Conservation (phyloP, 2,888 invertebrate genomes). For the Automeris io region DNA sequence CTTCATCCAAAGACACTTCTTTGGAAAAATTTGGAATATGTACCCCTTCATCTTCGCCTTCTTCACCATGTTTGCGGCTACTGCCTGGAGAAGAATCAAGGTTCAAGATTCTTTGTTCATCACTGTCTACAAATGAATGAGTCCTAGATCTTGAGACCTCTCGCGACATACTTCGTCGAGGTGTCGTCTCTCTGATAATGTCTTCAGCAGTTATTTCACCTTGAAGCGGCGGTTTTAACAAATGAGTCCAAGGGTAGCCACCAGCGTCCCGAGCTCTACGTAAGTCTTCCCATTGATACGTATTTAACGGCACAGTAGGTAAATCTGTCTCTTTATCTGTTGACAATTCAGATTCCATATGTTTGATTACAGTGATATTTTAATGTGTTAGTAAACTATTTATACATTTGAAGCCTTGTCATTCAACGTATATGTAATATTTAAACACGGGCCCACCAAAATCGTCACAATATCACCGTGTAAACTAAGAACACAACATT, state of each 20-base stretch:
- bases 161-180: slow-evolving; percentile 68
- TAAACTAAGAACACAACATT: slow-evolving; percentile 72
- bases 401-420: slow-evolving; percentile 23
- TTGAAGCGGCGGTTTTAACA: slow-evolving; percentile 80
- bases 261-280: slow-evolving; percentile 82
- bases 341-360: slow-evolving; percentile 75
- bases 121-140: slow-evolving; percentile 53
- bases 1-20: slow-evolving; percentile 63
- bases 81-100: slow-evolving; percentile 71
- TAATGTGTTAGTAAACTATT: slow-evolving; percentile 12
- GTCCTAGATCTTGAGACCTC: slow-evolving; percentile 65
- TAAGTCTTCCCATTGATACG: slow-evolving; percentile 90
- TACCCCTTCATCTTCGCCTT: slow-evolving; percentile 63
- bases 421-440: slow-evolving; percentile 22
- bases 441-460: slow-evolving; percentile 50
- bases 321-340: slow-evolving; percentile 66
- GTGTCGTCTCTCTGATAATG: slow-evolving; percentile 64
- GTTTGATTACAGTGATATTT: slow-evolving; percentile 36
- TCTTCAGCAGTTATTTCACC: slow-evolving; percentile 71
- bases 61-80: slow-evolving; percentile 65
- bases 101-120: slow-evolving; percentile 59
- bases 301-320: slow-evolving; percentile 84
- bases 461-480: slow-evolving; percentile 52
- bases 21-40: slow-evolving; percentile 72
- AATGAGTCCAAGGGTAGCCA: slow-evolving; percentile 88